Evolutionary conservation across 2,888 invertebrate genomes (phyloP).

Genomic region (Mythimna pallens): DNA sequence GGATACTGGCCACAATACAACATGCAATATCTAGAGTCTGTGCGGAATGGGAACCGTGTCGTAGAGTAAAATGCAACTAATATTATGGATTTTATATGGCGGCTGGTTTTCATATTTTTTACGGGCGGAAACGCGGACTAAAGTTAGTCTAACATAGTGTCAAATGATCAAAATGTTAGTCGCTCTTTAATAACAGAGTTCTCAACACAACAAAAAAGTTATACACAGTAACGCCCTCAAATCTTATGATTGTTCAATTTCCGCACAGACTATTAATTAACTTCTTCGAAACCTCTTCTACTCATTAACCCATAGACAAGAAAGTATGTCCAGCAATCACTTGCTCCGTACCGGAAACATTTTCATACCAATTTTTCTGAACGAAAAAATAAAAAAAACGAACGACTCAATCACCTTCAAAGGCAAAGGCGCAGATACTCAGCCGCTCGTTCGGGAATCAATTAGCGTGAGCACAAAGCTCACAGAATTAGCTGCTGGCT

Average conservation of each 20-base stretch:
- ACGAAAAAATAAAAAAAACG: slow-evolving; percentile 17
- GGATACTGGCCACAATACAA: neutral
- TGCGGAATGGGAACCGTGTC: too few species aligned
- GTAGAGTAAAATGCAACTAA: too few species aligned
- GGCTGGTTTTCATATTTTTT: too few species aligned
- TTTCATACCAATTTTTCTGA: slow-evolving; percentile 31
- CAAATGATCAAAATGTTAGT: too few species aligned
- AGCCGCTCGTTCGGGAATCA: slow-evolving; percentile 83
- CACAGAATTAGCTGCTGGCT: slow-evolving; percentile 79
- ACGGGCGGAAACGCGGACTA: too few species aligned
- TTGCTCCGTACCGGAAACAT: slow-evolving; percentile 43
- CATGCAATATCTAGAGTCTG: neutral
- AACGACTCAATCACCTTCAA: slow-evolving; percentile 79
- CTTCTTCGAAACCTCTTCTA: slow-evolving; percentile 22
- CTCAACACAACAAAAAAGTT: too few species aligned
- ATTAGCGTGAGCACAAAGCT: slow-evolving; percentile 83
- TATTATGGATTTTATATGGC: too few species aligned
- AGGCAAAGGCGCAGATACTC: slow-evolving; percentile 73
- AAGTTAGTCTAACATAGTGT: too few species aligned
- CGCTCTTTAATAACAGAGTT: too few species aligned
- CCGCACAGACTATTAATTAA: slow-evolving; percentile 8
- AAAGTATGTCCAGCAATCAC: slow-evolving; percentile 45
- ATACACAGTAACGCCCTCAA: too few species aligned
- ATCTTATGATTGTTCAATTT: too few species aligned
- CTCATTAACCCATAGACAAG: slow-evolving; percentile 26